Evolutionary conservation across 1,140 invertebrate genomes (phyloP).

Genomic region (Agraylea sexmaculata): DNA sequence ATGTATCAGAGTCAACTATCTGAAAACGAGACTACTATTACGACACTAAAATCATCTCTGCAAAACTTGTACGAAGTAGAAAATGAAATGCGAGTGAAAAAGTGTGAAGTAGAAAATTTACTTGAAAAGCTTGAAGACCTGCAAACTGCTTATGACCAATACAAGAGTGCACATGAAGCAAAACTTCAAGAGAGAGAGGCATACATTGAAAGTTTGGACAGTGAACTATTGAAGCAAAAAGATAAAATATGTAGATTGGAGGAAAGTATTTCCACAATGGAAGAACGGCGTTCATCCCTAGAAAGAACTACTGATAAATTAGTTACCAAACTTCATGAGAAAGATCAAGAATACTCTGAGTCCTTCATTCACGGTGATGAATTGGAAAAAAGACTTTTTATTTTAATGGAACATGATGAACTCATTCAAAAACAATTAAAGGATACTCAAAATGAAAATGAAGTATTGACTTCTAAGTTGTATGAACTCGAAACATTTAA

Average conservation of each 20-base stretch:
- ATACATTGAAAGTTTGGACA: slow-evolving; percentile 58
- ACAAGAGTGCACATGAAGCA: slow-evolving; percentile 39
- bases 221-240: slow-evolving; percentile 51
- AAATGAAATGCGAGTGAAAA: slow-evolving; percentile 31
- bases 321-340: slow-evolving; percentile 41
- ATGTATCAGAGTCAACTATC: slow-evolving; percentile 4
- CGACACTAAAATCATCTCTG: slow-evolving; percentile 5
- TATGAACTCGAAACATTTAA: slow-evolving; percentile 33
- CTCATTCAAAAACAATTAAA: slow-evolving; percentile 42
- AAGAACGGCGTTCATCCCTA: slow-evolving; percentile 40
- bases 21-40: slow-evolving; percentile 12
- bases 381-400: slow-evolving; percentile 38
- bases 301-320: slow-evolving; percentile 42
- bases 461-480: slow-evolving; percentile 41
- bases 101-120: slow-evolving; percentile 28
- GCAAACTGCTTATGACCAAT: slow-evolving; percentile 27
- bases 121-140: slow-evolving; percentile 27
- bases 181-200: slow-evolving; percentile 61
- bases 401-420: slow-evolving; percentile 44
- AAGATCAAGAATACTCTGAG: slow-evolving; percentile 40
- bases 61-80: slow-evolving; percentile 33
- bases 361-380: slow-evolving; percentile 42
- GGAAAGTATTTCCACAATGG: slow-evolving; percentile 43
- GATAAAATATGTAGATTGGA: slow-evolving; percentile 45
- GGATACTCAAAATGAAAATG: slow-evolving; percentile 42